Evolutionary conservation across 1,140 invertebrate species (phyloP).

Genomic region (Muscidifurax raptorellus): DNA sequence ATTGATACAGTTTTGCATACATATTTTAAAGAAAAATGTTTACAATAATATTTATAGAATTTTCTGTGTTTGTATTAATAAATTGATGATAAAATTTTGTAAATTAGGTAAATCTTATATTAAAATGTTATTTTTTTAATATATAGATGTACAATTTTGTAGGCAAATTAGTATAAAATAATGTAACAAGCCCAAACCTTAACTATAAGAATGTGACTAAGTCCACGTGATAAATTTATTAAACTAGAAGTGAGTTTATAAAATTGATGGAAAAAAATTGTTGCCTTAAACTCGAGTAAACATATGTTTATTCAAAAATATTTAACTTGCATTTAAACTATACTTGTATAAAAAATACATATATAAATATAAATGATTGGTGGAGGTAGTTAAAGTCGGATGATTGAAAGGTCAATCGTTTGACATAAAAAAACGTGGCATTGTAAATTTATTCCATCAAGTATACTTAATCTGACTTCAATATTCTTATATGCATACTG

Average conservation of each 20-base stretch:
- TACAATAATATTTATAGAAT: background rate
- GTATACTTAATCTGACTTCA: background rate
- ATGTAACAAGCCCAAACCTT: no score
- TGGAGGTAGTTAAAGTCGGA: constrained; percentile 15
- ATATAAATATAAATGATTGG: constrained; percentile 15
- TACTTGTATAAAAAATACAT: background rate
- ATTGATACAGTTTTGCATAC: background rate
- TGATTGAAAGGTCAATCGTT: constrained; percentile 4
- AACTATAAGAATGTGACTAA: no score
- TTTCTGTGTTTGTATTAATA: background rate
- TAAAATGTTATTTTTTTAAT: background rate
- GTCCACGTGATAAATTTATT: no score
- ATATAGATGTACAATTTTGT: background rate
- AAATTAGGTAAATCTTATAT: no score
- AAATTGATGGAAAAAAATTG: background rate
- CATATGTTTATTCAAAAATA: no score
- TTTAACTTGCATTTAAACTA: no score
- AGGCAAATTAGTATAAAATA: background rate
- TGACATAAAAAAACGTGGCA: background rate
- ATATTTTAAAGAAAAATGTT: constrained; percentile 5
- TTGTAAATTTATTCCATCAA: constrained; percentile 35
- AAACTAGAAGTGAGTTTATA: background rate
- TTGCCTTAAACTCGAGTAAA: no score
- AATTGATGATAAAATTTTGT: background rate
- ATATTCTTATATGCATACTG: constrained; percentile 25